A percentile compares a stretch with the other conserved stretches of the same genome.
These are phyloP conservation scores for Leptopilina drosophilae DNA, from an alignment of 2,888 invertebrate species.

Conservation along the genomic window DNA sequence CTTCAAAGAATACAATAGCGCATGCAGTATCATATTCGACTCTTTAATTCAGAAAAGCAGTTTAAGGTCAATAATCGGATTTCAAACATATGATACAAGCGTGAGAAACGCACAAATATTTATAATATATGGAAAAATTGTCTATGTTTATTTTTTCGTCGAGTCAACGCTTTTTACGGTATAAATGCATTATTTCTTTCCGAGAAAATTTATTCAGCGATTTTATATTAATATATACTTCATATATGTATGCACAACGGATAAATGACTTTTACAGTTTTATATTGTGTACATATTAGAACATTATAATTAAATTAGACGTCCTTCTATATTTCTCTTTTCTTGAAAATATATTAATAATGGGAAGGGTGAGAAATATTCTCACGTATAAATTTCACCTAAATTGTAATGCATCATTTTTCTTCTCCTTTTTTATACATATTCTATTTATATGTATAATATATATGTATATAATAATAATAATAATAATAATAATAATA, in stretches of 20 bases:
- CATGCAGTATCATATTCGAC: not conserved
- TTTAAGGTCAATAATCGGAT: constrained; percentile 16
- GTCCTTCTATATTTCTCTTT: not conserved
- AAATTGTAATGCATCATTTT: constrained; percentile 10
- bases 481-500: no score
- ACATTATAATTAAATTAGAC: not conserved
- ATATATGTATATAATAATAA: no score
- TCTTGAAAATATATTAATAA: not conserved
- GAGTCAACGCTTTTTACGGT: not conserved
- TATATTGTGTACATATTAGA: not conserved
- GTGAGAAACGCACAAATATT: constrained; percentile 11
- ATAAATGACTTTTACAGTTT: constrained; percentile 8
- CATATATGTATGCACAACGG: constrained; percentile 3
- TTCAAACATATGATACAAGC: not conserved
- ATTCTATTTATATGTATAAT: no score
- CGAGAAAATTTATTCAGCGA: not conserved
- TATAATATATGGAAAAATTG: not conserved
- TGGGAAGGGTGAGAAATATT: constrained; percentile 15
- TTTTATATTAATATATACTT: not conserved
- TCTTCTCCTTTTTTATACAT: not conserved
- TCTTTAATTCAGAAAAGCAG: not conserved
- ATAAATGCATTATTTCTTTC: not conserved
- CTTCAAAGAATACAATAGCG: constrained; percentile 17
- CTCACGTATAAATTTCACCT: constrained; percentile 12
- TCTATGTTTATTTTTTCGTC: not conserved